Evolutionary conservation across 1,140 invertebrate species (phyloP).

Genomic region (Pristionchus pacificus): DNA sequence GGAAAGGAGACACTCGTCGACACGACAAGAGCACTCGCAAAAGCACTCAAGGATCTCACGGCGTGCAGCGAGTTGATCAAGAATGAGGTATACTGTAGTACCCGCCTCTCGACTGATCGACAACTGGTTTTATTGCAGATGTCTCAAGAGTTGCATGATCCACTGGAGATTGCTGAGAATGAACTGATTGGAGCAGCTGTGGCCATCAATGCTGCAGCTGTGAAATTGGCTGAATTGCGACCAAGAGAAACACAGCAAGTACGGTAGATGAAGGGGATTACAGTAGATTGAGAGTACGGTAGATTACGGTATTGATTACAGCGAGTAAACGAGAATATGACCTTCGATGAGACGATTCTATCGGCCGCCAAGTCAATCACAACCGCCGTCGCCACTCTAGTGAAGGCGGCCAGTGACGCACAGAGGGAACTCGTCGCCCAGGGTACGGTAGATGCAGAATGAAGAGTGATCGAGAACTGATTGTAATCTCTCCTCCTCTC

Average conservation of each 20-base stretch:
- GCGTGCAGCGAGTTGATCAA: conserved; percentile 25
- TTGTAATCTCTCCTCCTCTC: conserved; percentile 11
- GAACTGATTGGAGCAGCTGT: conserved; percentile 93
- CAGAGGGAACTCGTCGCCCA: conserved; percentile 64
- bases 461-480: neutral
- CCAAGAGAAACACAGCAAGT: conserved; percentile 64
- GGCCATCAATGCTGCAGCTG: conserved; percentile 94
- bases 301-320: conserved; percentile 54
- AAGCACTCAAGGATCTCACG: conserved; percentile 33
- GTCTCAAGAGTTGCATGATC: conserved; percentile 74
- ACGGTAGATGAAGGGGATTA: conserved; percentile 4
- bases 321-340: conserved; percentile 77
- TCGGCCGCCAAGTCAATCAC: conserved; percentile 97
- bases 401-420: conserved; percentile 89
- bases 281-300: neutral
- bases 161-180: conserved; percentile 94
- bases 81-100: conserved; percentile 67
- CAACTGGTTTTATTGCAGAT: neutral
- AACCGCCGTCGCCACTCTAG: conserved; percentile 86
- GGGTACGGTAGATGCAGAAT: conserved; percentile 18
- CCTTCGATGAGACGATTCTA: conserved; percentile 96
- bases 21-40: conserved; percentile 41
- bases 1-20: conserved; percentile 34
- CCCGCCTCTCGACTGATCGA: neutral
- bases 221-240: conserved; percentile 82